Percentiles rank a stretch among this genome's conserved stretches.
Conservation (phyloP, 2,797 vertebrate species). For the Myotis myotis region DNA sequence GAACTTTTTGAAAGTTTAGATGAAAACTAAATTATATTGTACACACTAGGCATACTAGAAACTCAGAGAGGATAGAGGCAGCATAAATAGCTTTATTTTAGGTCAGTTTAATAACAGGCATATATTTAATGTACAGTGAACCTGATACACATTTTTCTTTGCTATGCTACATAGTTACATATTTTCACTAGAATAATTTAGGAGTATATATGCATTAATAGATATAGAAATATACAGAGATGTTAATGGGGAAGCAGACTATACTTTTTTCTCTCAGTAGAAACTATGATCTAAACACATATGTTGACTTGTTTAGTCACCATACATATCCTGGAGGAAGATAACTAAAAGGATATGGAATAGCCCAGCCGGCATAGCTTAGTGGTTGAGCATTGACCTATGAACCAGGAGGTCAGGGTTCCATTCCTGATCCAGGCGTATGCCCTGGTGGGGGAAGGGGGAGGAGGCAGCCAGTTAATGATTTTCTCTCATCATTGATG, state of each 20-base stretch:
- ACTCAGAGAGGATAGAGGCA: neutral
- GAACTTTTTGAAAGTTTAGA: neutral
- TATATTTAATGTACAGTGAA: neutral
- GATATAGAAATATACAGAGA: neutral
- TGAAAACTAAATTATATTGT: neutral
- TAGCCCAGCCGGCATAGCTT: neutral
- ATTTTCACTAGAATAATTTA: neutral
- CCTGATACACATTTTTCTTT: neutral
- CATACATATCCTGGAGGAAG: neutral
- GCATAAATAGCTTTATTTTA: neutral
- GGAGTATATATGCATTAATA: neutral
- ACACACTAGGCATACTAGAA: neutral
- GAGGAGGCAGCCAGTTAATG: neutral
- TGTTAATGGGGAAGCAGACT: neutral
- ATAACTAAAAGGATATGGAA: neutral
- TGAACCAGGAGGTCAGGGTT: neutral
- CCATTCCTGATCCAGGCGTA: neutral
- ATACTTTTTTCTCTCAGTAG: neutral
- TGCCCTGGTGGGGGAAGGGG: neutral
- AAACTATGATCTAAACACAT: neutral
- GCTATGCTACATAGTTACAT: neutral
- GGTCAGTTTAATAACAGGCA: neutral
- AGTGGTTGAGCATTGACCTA: neutral
- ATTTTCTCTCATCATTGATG: neutral
- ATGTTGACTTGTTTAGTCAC: neutral